Percentiles rank a stretch among this genome's conserved stretches.
Evolutionary conservation across 2,888 invertebrate species (phyloP).

Genomic region (Acronicta aceris): DNA sequence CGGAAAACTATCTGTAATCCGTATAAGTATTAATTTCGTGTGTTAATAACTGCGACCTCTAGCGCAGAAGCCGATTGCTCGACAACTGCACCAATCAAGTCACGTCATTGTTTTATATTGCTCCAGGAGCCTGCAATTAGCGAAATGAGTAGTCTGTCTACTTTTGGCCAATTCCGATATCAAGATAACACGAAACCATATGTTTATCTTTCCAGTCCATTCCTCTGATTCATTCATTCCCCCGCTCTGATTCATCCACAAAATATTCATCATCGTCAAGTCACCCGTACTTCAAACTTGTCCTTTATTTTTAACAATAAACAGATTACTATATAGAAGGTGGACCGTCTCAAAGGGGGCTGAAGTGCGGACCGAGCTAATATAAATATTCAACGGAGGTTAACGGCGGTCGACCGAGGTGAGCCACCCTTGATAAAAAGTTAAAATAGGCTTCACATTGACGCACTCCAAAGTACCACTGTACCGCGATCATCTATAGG

Average conservation of each 20-base stretch:
- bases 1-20: too few species aligned
- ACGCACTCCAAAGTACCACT: slow-evolving; percentile 38
- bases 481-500: too few species aligned
- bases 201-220: background rate
- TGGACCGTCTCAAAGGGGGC: slow-evolving; percentile 58
- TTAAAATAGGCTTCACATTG: slow-evolving; percentile 62
- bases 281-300: slow-evolving; percentile 23
- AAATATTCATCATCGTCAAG: slow-evolving; percentile 25
- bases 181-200: background rate
- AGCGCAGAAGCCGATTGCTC: too few species aligned
- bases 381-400: slow-evolving; percentile 81
- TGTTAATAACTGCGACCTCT: too few species aligned
- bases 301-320: slow-evolving; percentile 63
- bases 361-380: slow-evolving; percentile 59
- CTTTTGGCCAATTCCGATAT: background rate
- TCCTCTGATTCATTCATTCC: slow-evolving; percentile 3
- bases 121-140: too few species aligned
- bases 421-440: slow-evolving; percentile 69
- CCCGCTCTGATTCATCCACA: slow-evolving; percentile 25
- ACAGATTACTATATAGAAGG: slow-evolving; percentile 60
- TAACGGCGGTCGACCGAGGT: slow-evolving; percentile 67
- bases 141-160: too few species aligned
- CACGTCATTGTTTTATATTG: too few species aligned
- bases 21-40: too few species aligned
- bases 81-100: too few species aligned